Base-by-base conservation (phyloP, 2,113 vertebrate species). In the Todiramphus saurophagus region DNA sequence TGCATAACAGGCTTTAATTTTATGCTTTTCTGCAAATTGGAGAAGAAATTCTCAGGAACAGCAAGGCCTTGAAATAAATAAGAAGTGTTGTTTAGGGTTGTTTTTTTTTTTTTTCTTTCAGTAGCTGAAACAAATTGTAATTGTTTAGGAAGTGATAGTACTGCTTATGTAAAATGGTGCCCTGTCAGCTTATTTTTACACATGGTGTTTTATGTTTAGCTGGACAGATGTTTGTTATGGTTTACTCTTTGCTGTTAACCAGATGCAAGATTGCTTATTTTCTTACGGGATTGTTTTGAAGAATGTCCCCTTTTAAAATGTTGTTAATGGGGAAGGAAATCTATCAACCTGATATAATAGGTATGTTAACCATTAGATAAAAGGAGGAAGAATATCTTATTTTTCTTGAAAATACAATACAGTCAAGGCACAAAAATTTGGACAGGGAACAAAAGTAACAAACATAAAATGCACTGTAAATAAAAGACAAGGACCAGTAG, bases 251-350 rank as follows among this genome's bases (percentile, higher is more conserved):
- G 62, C 80, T 84, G 48, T 82, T 83, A 92, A 59, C 58, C 83
- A 89, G 77, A 81, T 89, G 80, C 66, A 73, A 92, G 66, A 62
- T 79, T 91, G 92, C 87, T 96, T 96, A 69, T 94, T 95, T 94
- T 97, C 70, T 84, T 94, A 93, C 0, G 5, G 62, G 31, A 62
- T 92, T 94, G 77, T 97, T 97, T 84, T 96, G 58, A 94, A 87
- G 87, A 87, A 73, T 73, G 46, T 87, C 28, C 39, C 64, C 87
- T 96, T 93, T 59, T 12, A 77, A 87, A 81, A 87, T 91, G 56
- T 93, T 88, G 35, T 93, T 89, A 79, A 53, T 67, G 58, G 80
- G 94, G 94, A 97, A 96, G 95, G 94, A 97, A 97, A 94, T 94
- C 81, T 75, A 91, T 80, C 82, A 43, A 94, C 80, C 87, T 93